Conservation (phyloP, 2,888 invertebrate genomes). For the Allophyes oxyacanthae region DNA sequence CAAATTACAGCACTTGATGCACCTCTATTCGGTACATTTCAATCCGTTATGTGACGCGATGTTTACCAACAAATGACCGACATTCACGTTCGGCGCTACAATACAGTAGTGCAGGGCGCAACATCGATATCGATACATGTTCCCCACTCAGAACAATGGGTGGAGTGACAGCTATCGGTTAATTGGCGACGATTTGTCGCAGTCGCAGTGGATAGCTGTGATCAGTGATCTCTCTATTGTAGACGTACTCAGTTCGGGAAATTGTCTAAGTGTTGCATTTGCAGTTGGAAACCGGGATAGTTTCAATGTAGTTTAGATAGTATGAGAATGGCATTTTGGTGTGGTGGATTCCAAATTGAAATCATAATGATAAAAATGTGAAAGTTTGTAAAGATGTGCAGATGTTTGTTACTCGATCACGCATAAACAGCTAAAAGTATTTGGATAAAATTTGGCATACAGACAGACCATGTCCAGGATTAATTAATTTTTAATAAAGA, state of each 20-base stretch:
- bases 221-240: constrained; percentile 30
- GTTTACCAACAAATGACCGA: constrained; percentile 30
- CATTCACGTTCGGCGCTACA: constrained; percentile 26
- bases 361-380: too few relatives aligned
- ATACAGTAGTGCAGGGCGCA: constrained; percentile 13
- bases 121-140: constrained; percentile 28
- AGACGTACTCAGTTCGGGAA: constrained; percentile 20
- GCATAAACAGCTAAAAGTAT: too few relatives aligned
- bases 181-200: constrained; percentile 34
- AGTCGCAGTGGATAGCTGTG: constrained; percentile 25
- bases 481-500: too few relatives aligned
- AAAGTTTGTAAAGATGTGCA: too few relatives aligned
- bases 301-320: not conserved
- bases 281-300: not conserved
- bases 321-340: too few relatives aligned
- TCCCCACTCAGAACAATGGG: constrained; percentile 8
- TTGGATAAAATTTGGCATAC: too few relatives aligned
- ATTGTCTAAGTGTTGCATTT: constrained; percentile 16
- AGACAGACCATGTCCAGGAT: too few relatives aligned
- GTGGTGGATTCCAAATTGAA: too few relatives aligned
- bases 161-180: constrained; percentile 37
- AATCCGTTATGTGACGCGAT: constrained; percentile 15
- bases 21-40: constrained; percentile 14
- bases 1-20: not conserved
- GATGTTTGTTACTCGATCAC: too few relatives aligned